phyloP scores from a whole-genome alignment of 2,113 vertebrate genomes.

The Tetraodon nigroviridis region DNA sequence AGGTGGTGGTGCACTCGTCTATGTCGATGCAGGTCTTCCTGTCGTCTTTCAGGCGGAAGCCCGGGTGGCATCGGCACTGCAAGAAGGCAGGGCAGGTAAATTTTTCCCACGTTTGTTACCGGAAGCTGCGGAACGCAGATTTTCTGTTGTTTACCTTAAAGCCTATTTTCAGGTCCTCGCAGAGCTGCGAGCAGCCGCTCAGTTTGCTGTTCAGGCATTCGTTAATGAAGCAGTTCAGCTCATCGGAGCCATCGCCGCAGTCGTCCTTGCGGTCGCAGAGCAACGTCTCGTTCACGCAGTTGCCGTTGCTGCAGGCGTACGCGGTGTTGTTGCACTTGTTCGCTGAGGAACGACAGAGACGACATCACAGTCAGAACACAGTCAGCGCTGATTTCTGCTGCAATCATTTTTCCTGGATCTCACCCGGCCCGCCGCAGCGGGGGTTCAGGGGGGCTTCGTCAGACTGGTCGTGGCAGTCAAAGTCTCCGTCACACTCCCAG shows the following conservation, averaged over 20 bases:
- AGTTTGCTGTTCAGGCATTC: constrained; percentile 91
- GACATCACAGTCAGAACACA: neutral
- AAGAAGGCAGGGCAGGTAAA: constrained; percentile 42
- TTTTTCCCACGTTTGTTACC: neutral
- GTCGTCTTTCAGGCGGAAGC: constrained; percentile 92
- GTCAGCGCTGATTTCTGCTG: neutral
- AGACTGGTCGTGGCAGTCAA: constrained; percentile 91
- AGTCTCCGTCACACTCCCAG: constrained; percentile 93
- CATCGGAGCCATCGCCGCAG: constrained; percentile 85
- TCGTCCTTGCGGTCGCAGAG: constrained; percentile 89
- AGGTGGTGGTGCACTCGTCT: constrained; percentile 90
- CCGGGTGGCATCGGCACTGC: constrained; percentile 90
- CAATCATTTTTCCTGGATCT: constrained; percentile 1
- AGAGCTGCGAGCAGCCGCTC: constrained; percentile 94
- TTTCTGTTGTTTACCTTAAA: constrained; percentile 78
- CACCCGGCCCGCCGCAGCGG: constrained; percentile 82
- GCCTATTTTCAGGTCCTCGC: constrained; percentile 91
- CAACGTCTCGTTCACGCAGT: constrained; percentile 81
- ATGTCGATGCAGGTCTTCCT: constrained; percentile 90
- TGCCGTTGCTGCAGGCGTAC: constrained; percentile 84
- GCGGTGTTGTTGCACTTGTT: constrained; percentile 87
- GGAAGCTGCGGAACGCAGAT: neutral
- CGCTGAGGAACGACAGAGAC: constrained; percentile 65
- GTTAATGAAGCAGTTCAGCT: constrained; percentile 92
- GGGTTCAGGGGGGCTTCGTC: constrained; percentile 92